Conservation (phyloP, 2,113 vertebrate species). For the Pitta sordida region DNA sequence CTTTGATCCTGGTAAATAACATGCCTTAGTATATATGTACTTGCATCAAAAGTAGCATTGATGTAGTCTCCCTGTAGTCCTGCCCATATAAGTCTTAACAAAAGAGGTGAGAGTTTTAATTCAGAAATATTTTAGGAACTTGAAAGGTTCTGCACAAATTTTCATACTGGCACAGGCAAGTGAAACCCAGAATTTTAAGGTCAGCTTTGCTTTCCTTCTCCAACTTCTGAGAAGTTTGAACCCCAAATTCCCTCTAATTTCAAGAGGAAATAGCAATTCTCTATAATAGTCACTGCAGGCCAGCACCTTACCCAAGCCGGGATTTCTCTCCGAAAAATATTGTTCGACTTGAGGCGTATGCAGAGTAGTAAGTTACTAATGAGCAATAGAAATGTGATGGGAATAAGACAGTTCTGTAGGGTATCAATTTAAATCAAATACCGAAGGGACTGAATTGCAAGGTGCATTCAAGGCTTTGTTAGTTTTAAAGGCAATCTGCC, state of each 20-base stretch:
- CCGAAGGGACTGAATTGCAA: background rate
- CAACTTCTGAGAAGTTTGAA: no score
- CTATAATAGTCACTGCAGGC: background rate
- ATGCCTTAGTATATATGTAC: background rate
- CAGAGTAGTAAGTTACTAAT: background rate
- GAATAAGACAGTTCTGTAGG: background rate
- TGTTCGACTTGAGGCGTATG: background rate
- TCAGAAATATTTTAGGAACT: background rate
- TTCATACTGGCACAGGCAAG: background rate
- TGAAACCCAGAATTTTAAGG: no score
- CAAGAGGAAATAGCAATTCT: background rate
- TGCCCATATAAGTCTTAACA: accelerated
- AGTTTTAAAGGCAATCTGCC: background rate
- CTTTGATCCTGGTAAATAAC: background rate
- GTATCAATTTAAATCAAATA: background rate
- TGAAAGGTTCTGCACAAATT: background rate
- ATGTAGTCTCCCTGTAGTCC: background rate
- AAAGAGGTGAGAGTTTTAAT: background rate
- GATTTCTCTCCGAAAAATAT: background rate
- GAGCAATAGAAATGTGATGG: background rate
- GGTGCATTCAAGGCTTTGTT: background rate
- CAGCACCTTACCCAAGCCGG: background rate
- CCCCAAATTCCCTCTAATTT: background rate
- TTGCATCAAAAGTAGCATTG: accelerated
- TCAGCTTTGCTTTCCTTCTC: no score